A percentile compares a stretch with the other conserved stretches of the same genome.
Conservation (phyloP, 2,797 vertebrate genomes). For the Phrynocephalus vlangalii region DNA sequence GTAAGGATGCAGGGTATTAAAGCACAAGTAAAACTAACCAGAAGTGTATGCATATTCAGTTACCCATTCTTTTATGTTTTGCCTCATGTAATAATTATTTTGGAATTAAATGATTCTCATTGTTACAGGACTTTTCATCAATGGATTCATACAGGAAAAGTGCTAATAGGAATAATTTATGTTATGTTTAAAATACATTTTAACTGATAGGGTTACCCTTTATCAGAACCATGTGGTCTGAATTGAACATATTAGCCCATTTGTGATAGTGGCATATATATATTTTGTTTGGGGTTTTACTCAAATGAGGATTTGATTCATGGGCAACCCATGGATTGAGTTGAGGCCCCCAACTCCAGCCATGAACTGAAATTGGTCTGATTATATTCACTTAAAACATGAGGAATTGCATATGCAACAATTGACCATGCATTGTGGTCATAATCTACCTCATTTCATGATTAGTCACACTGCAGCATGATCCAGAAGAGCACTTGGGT, state of each 20-base stretch:
- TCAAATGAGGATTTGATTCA: background rate
- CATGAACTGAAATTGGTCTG: too few species aligned
- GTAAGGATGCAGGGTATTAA: background rate
- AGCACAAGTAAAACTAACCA: background rate
- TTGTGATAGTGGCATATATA: background rate
- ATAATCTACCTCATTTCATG: background rate
- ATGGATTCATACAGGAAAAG: constrained; percentile 25
- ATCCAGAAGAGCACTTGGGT: background rate
- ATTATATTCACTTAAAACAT: background rate
- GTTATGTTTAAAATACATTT: background rate
- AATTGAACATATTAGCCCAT: background rate
- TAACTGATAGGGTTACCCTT: background rate
- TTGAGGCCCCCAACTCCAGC: too few species aligned
- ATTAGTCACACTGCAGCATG: background rate
- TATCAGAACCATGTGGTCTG: background rate
- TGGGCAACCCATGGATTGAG: too few species aligned
- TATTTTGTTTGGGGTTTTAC: background rate
- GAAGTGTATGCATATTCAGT: constrained; percentile 24
- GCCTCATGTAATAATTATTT: constrained; percentile 31
- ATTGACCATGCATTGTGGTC: background rate
- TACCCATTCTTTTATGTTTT: constrained; percentile 30
- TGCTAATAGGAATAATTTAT: background rate
- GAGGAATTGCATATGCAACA: background rate
- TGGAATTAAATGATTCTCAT: background rate
- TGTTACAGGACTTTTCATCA: constrained; percentile 26